Evolutionary conservation across 2,888 invertebrate species (phyloP).

Genomic region (Brachynemurus nebulosus): DNA sequence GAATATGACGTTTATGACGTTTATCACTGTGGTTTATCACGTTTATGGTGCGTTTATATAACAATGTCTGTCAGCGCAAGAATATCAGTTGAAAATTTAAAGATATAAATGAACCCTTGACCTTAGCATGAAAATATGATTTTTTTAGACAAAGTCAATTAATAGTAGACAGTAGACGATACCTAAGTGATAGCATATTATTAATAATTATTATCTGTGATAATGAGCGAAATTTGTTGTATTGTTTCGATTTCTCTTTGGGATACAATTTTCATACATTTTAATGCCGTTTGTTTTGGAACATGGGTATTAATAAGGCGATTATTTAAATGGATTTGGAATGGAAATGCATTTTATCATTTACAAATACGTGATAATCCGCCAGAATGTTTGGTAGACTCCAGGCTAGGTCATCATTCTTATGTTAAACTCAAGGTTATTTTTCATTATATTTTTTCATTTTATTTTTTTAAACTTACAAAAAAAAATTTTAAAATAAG

Average conservation of each 20-base stretch:
- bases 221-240: constrained; percentile 17
- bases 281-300: constrained; percentile 36
- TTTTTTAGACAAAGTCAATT: too few relatives aligned
- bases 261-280: constrained; percentile 34
- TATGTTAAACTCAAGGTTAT: constrained; percentile 49
- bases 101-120: too few relatives aligned
- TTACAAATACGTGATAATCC: constrained; percentile 38
- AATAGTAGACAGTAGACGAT: too few relatives aligned
- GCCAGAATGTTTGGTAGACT: constrained; percentile 43
- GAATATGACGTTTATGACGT: too few relatives aligned
- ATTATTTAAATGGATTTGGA: constrained; percentile 35
- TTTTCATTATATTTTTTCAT: constrained; percentile 16
- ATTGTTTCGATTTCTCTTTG: constrained; percentile 35
- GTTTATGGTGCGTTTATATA: too few relatives aligned
- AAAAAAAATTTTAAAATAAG: neutral
- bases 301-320: constrained; percentile 36
- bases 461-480: neutral
- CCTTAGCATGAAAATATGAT: too few relatives aligned
- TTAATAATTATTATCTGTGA: too few relatives aligned
- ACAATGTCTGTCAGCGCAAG: too few relatives aligned
- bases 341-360: constrained; percentile 32
- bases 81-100: too few relatives aligned
- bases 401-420: constrained; percentile 44
- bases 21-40: too few relatives aligned
- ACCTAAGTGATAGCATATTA: too few relatives aligned